Base-by-base conservation (phyloP, 2,113 vertebrate genomes). In the Eurystomus gularis region DNA sequence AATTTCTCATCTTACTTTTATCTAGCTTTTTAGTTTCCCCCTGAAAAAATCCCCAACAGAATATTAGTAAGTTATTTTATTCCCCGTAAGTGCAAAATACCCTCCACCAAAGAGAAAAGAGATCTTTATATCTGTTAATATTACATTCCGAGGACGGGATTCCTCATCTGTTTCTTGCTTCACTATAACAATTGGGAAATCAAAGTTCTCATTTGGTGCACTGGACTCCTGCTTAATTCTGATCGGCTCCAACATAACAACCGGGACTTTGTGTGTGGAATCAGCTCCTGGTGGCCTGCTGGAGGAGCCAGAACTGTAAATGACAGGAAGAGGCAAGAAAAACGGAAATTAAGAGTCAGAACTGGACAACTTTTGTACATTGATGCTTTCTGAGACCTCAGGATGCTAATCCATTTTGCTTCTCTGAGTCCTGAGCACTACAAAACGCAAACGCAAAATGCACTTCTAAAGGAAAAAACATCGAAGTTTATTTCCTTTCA, bases 121-220 rank as follows among this genome's bases (percentile, higher is more conserved):
- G 25, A 71, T 49, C 21, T 75, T 46, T 91, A 28, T 39, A 54
- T 89, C 10, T 73, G 21, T 90, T 61, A 81, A 31, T 54, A 89
- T 98, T 98, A 98, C 98, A 95, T 98, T 98, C 68, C 66, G 98
- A 95, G 98, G 95, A 24, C 71, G 97, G 39, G 98, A 37, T 44
- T 98, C 98, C 92, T 98, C 98, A 42, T 98, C 96, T 0, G 72
- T 94, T 93, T 98, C 98, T 90, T 98, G 98, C 90, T 98, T 98
- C 93, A 98, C 98, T 31, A 98, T 90, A 82, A 98, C 98, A 61
- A 98, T 68, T 55, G 98, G 98, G 87, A 98, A 98, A 96, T 98
- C 98, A 8, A 98, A 98, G 76, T 95, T 97, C 89, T 98, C 98
- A 23, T 95, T 98, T 17, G 98, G 73, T 39, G 95, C n/a, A 23